Evolutionary conservation across 1,140 invertebrate genomes (phyloP), one percentile per base, ranked within the genome.

Genomic region (Drosophila chauvacae): DNA sequence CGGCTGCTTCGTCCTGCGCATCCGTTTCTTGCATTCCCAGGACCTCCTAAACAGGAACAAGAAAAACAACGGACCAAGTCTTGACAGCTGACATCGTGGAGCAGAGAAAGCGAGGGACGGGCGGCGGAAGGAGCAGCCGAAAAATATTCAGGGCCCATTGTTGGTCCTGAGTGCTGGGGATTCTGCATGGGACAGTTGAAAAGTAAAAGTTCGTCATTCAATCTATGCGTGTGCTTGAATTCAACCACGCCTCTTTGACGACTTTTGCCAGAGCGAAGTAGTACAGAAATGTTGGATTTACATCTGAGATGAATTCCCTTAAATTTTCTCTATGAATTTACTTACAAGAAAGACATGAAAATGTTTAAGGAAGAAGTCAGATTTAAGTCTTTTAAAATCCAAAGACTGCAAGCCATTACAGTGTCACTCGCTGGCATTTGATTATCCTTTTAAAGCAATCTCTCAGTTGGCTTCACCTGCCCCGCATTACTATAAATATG

Each of bases 141-240:
- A 83, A 87, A 79, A 76, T 73, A 59, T 72, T 72, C 81, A 76
- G 65, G 55, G 71, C 79, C 81, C 72, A 71, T 47, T 68, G 56
- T 68, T 39, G 62, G 63, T 55, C 41, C 62, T 56, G 50, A 45
- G 51, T 56, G 44, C 48, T 28, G n/a, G 4, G 16, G 41, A 47
- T 9, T 56, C 66, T 68, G 66, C 35, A 30, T 37, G 37, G 73
- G 42, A 53, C 63, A 65, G 45, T 57, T 66, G 51, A 73, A 86
- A 86, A 86, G 84, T 80, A 86, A 86, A 86, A 86, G 83, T 86
- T 88, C 64, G 76, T 83, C 80, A 77, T 71, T 86, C 84, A 88
- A 80, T 86, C 78, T 80, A 55, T 87, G 84, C 81, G 56, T 87
- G 76, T 76, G 51, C 66, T 73, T 79, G 66, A 51, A 72, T 64